These are phyloP conservation scores for Anas bernieri DNA, from an alignment of 2,797 vertebrate species.

Conservation along the genomic window DNA sequence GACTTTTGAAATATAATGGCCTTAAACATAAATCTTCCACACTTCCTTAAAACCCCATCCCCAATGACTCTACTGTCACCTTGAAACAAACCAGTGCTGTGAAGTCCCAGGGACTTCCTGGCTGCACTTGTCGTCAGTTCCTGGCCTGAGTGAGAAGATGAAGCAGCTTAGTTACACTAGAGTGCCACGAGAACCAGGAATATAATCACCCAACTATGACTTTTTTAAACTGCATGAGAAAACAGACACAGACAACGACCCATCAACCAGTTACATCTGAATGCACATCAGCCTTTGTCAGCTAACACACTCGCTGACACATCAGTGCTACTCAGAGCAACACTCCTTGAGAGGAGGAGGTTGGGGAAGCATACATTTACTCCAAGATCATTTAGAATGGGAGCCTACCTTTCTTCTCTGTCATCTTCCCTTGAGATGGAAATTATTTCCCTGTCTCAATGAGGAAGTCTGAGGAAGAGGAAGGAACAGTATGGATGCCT, in stretches of 20 bases:
- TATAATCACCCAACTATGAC: background rate
- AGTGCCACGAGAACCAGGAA: background rate
- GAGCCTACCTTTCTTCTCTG: background rate
- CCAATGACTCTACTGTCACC: accelerated
- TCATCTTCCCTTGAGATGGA: background rate
- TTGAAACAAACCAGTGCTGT: background rate
- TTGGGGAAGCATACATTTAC: accelerated
- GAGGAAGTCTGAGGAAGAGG: background rate
- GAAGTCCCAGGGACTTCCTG: background rate
- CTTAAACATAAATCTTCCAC: accelerated
- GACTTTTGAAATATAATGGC: background rate
- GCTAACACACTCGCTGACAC: background rate
- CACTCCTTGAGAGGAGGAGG: background rate
- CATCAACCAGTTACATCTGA: accelerated
- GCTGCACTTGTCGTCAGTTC: background rate
- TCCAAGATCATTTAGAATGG: background rate
- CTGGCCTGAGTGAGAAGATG: background rate
- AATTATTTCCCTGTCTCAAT: background rate
- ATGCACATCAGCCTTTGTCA: background rate
- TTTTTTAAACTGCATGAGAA: background rate
- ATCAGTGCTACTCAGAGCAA: background rate
- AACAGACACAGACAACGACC: background rate
- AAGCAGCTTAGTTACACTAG: background rate
- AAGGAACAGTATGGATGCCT: background rate
- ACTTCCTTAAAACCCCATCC: background rate